phyloP scores from a whole-genome alignment of 2,888 invertebrate genomes.

The Lampropteryx suffumata region DNA sequence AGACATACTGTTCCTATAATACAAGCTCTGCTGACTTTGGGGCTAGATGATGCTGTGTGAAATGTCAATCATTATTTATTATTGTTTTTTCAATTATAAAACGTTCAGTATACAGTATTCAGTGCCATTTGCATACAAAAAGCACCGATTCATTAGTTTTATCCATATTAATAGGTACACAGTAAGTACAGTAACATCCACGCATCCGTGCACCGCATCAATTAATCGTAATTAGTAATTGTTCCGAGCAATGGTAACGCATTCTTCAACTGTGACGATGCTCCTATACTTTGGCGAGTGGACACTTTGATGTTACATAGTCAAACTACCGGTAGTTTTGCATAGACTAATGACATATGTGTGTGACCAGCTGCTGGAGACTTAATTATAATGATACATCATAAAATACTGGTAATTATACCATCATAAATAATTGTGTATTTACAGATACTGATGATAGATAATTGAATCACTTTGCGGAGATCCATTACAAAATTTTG shows the following conservation, averaged over 20 bases:
- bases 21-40: too few species aligned
- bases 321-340: constrained; percentile 2
- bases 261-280: constrained; percentile 18
- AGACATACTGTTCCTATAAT: too few species aligned
- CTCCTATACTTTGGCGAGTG: constrained; percentile 5
- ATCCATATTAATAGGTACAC: neutral
- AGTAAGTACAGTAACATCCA: constrained; percentile 4
- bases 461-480: too few species aligned
- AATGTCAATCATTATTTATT: too few species aligned
- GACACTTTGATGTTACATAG: constrained; percentile 11
- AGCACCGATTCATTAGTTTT: neutral
- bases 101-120: neutral
- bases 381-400: too few species aligned
- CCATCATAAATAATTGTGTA: too few species aligned
- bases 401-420: too few species aligned
- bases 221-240: constrained; percentile 23
- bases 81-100: too few species aligned
- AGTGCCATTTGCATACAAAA: neutral
- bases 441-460: too few species aligned
- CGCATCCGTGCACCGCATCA: constrained; percentile 16
- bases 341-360: constrained; percentile 1
- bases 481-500: too few species aligned
- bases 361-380: neutral
- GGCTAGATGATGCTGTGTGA: too few species aligned
- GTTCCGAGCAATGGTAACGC: constrained; percentile 19